Evolutionary conservation across 2,113 vertebrate genomes (phyloP), one percentile per base, ranked within the genome.

Genomic region (Forbesichthys agassizii): DNA sequence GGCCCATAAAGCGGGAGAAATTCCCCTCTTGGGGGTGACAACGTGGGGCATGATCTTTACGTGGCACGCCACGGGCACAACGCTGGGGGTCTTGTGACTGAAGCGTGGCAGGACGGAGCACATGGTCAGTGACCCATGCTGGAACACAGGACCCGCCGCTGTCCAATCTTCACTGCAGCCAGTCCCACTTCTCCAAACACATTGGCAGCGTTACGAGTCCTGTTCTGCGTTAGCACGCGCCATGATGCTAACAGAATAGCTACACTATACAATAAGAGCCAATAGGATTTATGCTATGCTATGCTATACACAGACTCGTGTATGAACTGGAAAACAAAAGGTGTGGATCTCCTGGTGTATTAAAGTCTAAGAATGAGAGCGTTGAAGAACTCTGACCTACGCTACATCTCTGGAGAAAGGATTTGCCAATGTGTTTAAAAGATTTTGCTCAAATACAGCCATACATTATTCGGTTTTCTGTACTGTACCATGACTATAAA

Each of bases 261-360:
- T 59, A 55, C 16, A 4, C 36, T 27, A 11, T 20, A 1, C 16
- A 66, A 10, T 63, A 56, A 66, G 33, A n/a, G 53, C 68, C 56
- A n/a, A 62, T 78, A 61, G 75, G 61, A 61, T 56, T 10, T 11
- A 52, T 14, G 48, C 64, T 56, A 62, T 56, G 2, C 33, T 11
- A 52, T 14, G 48, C 64, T 56, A 62, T 56, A 27, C 33, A 14
- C 66, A 48, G 68, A 69, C 70, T 81, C 76, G 27, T 27, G 27
- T 3, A 90, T 87, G 80, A 87, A 90, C 79, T 86, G 57, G 8
- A 27, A 68, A 16, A 47, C 58, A 11, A n/a, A 0, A 42, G 36
- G 36, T 42, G 36, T 6, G 0, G 7, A 6, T 42, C 36, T 42
- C 36, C 36, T 6, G 7, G 7, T 8, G 7, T 42, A 42, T 42